Evolutionary conservation across 1,140 invertebrate species (phyloP), one percentile per base, ranked within the genome.

Genomic region (Polypedilum vanderplanki): DNA sequence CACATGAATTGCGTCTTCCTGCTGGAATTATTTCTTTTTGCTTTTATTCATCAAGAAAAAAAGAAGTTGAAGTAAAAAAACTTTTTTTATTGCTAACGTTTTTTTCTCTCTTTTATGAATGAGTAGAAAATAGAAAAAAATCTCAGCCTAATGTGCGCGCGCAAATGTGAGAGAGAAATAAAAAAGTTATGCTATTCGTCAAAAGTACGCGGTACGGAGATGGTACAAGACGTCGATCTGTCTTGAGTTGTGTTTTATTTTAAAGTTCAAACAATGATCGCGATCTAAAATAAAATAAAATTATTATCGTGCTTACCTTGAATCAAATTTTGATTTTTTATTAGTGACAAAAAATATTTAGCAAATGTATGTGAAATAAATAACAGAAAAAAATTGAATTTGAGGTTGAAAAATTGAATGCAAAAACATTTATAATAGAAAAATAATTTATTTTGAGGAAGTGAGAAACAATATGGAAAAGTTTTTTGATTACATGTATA

Each of bases 81-180:
- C 9, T n/a, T n/a, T n/a, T n/a, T 57, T 57, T 57, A 57, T 46
- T 46, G 41, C 15, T 46, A 46, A 46, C 24, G 41, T 46, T 46
- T 57, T 12, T n/a, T 4, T 57, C 46, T 57, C 46, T 12, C 46
- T 12, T 12, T 57, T 57, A 12, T n/a, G 46, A 12, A 12, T n/a
- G 46, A 12, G 12, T 15, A 4, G n/a, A 57, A 57, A 12, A 57
- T n/a, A 57, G 3, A 57, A 12, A 12, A 33, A 33, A 57, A 57
- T 57, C 46, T 57, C 46, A 57, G 46, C 46, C n/a, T n/a, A 33
- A 12, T n/a, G 46, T n/a, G 46, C 46, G 41, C 41, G 46, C 46
- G 46, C 46, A 57, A 57, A 46, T 46, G 41, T 46, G 41, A 57
- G 46, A 57, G n/a, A 57, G n/a, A 46, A n/a, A n/a, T n/a, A n/a